Evolutionary conservation across 1,140 invertebrate species (phyloP).

Genomic region (Hyles euphorbiae): DNA sequence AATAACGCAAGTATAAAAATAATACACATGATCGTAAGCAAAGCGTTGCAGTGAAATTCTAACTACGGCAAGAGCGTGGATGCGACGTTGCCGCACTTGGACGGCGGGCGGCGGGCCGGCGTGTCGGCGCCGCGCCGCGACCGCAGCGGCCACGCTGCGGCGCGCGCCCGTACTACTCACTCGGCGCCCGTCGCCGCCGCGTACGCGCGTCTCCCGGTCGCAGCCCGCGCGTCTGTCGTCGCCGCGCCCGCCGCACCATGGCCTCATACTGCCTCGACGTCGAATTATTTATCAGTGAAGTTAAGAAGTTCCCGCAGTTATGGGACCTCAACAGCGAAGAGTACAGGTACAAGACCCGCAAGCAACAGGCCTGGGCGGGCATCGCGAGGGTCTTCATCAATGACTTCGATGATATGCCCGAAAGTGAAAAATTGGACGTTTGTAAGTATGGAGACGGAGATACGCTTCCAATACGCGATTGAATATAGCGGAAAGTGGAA

Average conservation of each 20-base stretch:
- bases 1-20: too few species aligned
- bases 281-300: constrained; percentile 49
- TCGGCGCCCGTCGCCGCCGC: constrained; percentile 25
- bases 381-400: constrained; percentile 42
- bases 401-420: constrained; percentile 41
- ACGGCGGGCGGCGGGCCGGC: constrained; percentile 1
- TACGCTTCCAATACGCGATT: too few species aligned
- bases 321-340: constrained; percentile 48
- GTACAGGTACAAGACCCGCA: constrained; percentile 32
- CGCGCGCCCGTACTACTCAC: constrained; percentile 10
- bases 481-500: too few species aligned
- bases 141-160: constrained; percentile 20
- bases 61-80: not conserved
- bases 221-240: constrained; percentile 14
- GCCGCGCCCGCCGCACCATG: constrained; percentile 12
- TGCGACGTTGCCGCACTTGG: not conserved
- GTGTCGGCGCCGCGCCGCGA: constrained; percentile 32
- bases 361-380: constrained; percentile 41
- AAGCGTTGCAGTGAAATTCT: not conserved
- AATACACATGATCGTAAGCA: not conserved
- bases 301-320: constrained; percentile 47
- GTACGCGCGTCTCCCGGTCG: constrained; percentile 14
- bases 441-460: constrained; percentile 36
- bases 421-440: constrained; percentile 39
- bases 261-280: constrained; percentile 40